phyloP scores from a whole-genome alignment of 1,140 invertebrate genomes.

The Amyelois transitella region DNA sequence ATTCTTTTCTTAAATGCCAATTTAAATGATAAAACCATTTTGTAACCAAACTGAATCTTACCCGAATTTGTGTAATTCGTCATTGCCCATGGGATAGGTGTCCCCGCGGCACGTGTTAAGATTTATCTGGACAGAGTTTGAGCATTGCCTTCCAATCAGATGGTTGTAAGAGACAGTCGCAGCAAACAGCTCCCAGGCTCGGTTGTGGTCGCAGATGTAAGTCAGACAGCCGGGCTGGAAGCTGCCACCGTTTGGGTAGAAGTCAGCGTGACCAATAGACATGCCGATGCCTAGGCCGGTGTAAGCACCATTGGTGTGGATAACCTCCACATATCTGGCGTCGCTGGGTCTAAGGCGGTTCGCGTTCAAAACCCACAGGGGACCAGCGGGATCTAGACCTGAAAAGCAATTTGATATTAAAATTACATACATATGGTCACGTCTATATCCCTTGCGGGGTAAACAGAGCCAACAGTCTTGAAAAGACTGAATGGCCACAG shows the following conservation, averaged over 20 bases:
- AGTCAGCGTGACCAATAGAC: constrained; percentile 78
- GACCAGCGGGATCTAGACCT: constrained; percentile 80
- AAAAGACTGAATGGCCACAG: too few species aligned
- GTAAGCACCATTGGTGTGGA: constrained; percentile 82
- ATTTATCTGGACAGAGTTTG: constrained; percentile 26
- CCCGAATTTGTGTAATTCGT: constrained; percentile 36
- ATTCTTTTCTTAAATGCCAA: too few species aligned
- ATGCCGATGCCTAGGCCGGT: constrained; percentile 76
- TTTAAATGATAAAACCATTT: too few species aligned
- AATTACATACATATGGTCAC: too few species aligned
- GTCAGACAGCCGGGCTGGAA: constrained; percentile 64
- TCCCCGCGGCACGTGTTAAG: constrained; percentile 34
- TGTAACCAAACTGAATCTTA: constrained; percentile 13
- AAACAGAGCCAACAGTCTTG: too few species aligned
- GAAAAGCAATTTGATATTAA: constrained; percentile 30
- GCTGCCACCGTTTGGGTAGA: constrained; percentile 86
- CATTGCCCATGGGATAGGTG: constrained; percentile 39
- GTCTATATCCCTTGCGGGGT: too few species aligned
- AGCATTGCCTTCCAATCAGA: constrained; percentile 30
- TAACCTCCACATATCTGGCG: constrained; percentile 78
- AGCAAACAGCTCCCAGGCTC: constrained; percentile 77
- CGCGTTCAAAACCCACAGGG: constrained; percentile 70
- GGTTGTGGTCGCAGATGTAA: constrained; percentile 77
- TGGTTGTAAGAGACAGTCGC: constrained; percentile 45
- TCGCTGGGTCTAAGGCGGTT: constrained; percentile 66